Evolutionary conservation across 1,140 invertebrate species (phyloP), one percentile per base, ranked within the genome.

Genomic region (Cardiocondyla obscurior): DNA sequence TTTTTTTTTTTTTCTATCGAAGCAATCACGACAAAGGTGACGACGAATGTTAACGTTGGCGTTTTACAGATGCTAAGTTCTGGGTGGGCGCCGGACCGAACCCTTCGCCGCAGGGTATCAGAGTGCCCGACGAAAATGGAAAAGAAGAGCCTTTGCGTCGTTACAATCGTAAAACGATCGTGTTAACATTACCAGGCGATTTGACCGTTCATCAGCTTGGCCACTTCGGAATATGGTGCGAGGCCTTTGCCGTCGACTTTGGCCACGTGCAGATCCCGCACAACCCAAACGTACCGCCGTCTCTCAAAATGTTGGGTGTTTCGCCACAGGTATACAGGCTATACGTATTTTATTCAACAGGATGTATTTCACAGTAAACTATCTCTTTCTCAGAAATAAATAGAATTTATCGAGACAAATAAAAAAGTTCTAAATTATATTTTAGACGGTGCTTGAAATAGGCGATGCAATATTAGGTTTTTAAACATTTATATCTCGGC

Each of bases 181-280:
- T 98, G 0, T 93, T 98, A 3, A 98, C 97, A 0, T 93, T 98
- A 57, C 98, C 98, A 0, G 96, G 96, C 60, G 96, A 96, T 74
- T 92, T 95, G 82, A 95, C 94, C 2, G 73, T 94, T 53, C 90
- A 93, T 36, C 91, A 94, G 60, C 73, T 98, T 96, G 94, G 97
- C 96, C 94, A 98, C 96, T 93, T 98, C 96, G 55, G 97, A 96
- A 94, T 98, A 97, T 94, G 97, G 97, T 83, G 96, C 97, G 84
- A 99, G 97, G 97, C 97, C 12, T 98, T 98, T 93, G 96, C 97
- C 33, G 97, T 98, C 1, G 97, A 98, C 94, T 99, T 99, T 91
- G 98, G 97, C 1, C 97, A 98, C 92, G 95, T 98, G 10, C 91
- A 95, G 76, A 95, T 99, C 74, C 97, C 97, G 0, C 93, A 94